Conservation (phyloP, 2,113 vertebrate genomes). For the Trogon surrucura region DNA sequence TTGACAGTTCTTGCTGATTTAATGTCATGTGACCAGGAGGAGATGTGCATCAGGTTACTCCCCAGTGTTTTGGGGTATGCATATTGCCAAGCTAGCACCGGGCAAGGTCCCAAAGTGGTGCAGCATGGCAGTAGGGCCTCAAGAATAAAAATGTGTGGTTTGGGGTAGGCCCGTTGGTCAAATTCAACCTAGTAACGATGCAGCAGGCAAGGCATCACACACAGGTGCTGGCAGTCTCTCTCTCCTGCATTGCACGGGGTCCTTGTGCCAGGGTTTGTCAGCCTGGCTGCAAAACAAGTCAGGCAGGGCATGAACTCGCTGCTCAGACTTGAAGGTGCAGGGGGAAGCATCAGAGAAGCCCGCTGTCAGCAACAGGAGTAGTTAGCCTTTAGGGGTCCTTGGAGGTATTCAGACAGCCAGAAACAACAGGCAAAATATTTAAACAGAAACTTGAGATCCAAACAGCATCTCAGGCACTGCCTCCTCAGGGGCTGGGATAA, state of each 20-base stretch:
- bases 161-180: not conserved
- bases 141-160: not conserved
- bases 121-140: not conserved
- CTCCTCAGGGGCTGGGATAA: not conserved
- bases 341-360: not conserved
- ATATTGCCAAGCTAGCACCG: not conserved
- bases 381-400: not conserved
- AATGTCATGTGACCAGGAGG: not conserved
- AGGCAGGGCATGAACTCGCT: not conserved
- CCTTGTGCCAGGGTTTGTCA: not conserved
- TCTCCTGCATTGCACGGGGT: rapidly evolving
- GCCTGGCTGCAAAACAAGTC: not conserved
- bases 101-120: not conserved
- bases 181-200: not conserved
- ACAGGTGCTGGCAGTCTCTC: not conserved
- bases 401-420: conserved; percentile 10
- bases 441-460: conserved; percentile 16
- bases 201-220: not conserved
- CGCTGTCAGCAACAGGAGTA: not conserved
- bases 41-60: not conserved
- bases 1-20: not conserved
- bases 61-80: rapidly evolving
- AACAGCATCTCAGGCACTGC: not conserved
- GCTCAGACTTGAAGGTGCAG: rapidly evolving
- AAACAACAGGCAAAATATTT: conserved; percentile 31